Percentiles rank a stretch among this genome's conserved stretches.
Evolutionary conservation across 2,113 vertebrate genomes (phyloP).

Genomic region (Kryptolebias marmoratus): DNA sequence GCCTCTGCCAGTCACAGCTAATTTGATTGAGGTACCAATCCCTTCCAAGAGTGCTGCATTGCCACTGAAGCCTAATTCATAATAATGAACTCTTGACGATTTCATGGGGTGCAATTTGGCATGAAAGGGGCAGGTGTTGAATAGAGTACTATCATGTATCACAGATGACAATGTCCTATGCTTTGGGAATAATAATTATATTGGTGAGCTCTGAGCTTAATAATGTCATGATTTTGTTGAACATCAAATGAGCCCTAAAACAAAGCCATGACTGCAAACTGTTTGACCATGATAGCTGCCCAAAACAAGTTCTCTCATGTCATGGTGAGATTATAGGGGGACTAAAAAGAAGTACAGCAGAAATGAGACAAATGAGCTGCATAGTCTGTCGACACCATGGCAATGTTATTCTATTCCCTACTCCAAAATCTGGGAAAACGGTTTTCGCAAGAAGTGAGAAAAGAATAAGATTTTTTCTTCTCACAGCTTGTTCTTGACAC

Average conservation of each 20-base stretch:
- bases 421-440: too few relatives aligned
- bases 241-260: constrained; percentile 51
- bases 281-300: not conserved
- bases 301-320: constrained; percentile 15
- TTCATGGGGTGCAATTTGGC: constrained; percentile 43
- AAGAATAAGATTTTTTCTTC: too few relatives aligned
- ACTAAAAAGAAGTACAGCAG: constrained; percentile 6
- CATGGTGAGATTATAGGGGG: constrained; percentile 71
- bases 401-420: too few relatives aligned
- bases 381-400: too few relatives aligned
- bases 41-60: constrained; percentile 54
- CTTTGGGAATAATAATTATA: constrained; percentile 57
- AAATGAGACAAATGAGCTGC: too few relatives aligned
- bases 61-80: constrained; percentile 60
- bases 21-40: constrained; percentile 45
- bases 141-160: constrained; percentile 33
- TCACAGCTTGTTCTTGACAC: too few relatives aligned
- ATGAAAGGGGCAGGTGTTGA: constrained; percentile 29
- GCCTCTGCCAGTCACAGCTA: constrained; percentile 64
- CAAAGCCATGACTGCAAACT: constrained; percentile 41
- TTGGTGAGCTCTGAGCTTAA: constrained; percentile 32
- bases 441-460: too few relatives aligned
- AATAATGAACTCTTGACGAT: constrained; percentile 69
- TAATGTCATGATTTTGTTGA: constrained; percentile 46
- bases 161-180: constrained; percentile 47